A percentile compares a stretch with the other conserved stretches of the same genome.
Evolutionary conservation across 2,888 invertebrate genomes (phyloP).

Genomic region (Trachelus stipa): DNA sequence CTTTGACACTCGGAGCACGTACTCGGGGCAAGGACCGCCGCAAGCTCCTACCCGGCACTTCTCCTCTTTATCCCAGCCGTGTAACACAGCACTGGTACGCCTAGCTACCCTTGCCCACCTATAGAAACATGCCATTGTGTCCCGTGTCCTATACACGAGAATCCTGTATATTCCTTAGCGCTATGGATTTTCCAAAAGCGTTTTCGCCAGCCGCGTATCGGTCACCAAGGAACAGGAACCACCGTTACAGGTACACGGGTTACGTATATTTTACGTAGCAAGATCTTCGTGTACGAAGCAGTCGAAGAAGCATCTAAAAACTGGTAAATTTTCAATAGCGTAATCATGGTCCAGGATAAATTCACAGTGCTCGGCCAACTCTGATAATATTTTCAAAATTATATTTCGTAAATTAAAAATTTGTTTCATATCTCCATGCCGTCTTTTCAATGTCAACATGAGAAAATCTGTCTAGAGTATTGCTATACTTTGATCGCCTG

Average conservation of each 20-base stretch:
- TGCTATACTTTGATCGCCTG: background rate
- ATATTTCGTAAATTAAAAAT: no score
- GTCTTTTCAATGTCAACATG: no score
- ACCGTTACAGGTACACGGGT: no score
- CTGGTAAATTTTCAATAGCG: no score
- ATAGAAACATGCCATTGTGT: slow-evolving; percentile 58
- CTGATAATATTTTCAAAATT: no score
- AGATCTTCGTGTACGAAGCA: no score
- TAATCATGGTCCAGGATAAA: no score
- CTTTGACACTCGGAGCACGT: slow-evolving; percentile 66
- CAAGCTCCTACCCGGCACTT: slow-evolving; percentile 53
- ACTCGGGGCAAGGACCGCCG: slow-evolving; percentile 67
- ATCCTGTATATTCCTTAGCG: slow-evolving; percentile 54
- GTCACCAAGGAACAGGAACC: slow-evolving; percentile 2
- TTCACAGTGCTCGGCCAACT: no score
- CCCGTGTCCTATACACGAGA: slow-evolving; percentile 43
- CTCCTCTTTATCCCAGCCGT: slow-evolving; percentile 29
- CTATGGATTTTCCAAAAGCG: slow-evolving; percentile 61
- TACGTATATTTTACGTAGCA: no score
- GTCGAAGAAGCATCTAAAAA: no score
- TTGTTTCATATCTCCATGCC: no score
- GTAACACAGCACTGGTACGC: slow-evolving; percentile 23
- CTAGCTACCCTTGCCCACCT: slow-evolving; percentile 36
- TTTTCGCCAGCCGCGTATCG: slow-evolving; percentile 10
- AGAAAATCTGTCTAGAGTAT: no score